These are phyloP conservation scores for Thumatha senex DNA, from an alignment of 2,888 invertebrate genomes.

Conservation along the genomic window DNA sequence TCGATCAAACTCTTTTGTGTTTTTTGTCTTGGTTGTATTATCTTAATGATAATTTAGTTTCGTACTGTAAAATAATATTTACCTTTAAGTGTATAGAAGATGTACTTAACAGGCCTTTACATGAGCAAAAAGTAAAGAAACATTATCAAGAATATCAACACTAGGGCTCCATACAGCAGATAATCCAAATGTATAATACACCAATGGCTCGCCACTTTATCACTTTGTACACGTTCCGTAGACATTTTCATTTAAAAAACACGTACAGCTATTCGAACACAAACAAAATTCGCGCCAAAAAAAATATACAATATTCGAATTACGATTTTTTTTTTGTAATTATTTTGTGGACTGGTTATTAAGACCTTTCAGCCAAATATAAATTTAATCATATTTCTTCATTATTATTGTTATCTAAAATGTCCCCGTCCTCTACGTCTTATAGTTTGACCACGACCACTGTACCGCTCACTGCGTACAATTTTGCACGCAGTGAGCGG, in stretches of 20 bases:
- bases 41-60: too few species aligned
- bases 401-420: too few species aligned
- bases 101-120: conserved; percentile 10
- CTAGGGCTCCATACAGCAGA: conserved; percentile 50
- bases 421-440: too few species aligned
- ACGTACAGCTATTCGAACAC: not conserved
- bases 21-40: too few species aligned
- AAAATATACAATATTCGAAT: not conserved
- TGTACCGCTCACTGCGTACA: too few species aligned
- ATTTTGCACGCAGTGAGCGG: too few species aligned
- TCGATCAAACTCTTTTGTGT: too few species aligned
- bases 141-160: conserved; percentile 44
- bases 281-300: not conserved
- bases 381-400: too few species aligned
- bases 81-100: conserved; percentile 12
- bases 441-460: too few species aligned
- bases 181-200: conserved; percentile 58
- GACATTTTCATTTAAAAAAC: conserved; percentile 17
- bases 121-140: conserved; percentile 57
- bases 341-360: too few species aligned
- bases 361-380: too few species aligned
- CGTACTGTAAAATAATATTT: conserved; percentile 12
- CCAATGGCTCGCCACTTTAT: conserved; percentile 42
- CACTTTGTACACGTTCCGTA: conserved; percentile 15
- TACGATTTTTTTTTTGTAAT: too few species aligned